Evolutionary conservation across 2,888 invertebrate genomes (phyloP), one percentile per base, ranked within the genome.

Genomic region (Drosophila kanekoi): DNA sequence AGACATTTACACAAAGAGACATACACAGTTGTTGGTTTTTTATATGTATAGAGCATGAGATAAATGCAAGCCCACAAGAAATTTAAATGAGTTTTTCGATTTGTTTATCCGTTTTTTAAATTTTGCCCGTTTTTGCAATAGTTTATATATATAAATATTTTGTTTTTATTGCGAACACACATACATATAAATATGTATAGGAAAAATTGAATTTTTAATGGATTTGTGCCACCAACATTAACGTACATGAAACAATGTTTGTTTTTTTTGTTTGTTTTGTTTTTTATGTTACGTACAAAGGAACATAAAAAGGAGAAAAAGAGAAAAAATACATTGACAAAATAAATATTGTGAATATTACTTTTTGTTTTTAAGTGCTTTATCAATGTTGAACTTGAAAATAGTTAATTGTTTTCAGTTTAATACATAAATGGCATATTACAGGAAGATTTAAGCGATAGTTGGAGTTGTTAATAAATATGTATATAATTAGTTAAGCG

Each of bases 271-370:
- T 79, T 58, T 70, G 49, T 67, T 53, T 52, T 59, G 38, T 67
- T 68, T 74, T 79, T 79, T 80, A 72, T 76, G 75, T 79, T 79
- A 79, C 81, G 73, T 87, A 89, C 81, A 87, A 76, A 79, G 79
- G 67, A 89, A 90, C 87, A 89, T 77, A 90, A 81, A 87, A 84
- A 59, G 87, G 80, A 87, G 82, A 89, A 82, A 90, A 81, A 87
- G 82, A 89, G 82, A 89, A 87, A 90, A 91, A 90, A 89, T 81
- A 90, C 79, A 81, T 90, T 90, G 88, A 90, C 86, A 90, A 91
- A 89, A 91, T 90, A 90, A 88, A 90, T 90, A 88, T 64, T 49
- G 75, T 79, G 75, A 67, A 72, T 72, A 48, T 38, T 57, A 54
- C 40, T 56, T 20, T 43, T 52, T 51, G 44, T 60, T 35, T 64